A percentile compares a stretch with the other conserved stretches of the same genome.
Conservation (phyloP, 2,113 vertebrate species). For the Stercorarius parasiticus region DNA sequence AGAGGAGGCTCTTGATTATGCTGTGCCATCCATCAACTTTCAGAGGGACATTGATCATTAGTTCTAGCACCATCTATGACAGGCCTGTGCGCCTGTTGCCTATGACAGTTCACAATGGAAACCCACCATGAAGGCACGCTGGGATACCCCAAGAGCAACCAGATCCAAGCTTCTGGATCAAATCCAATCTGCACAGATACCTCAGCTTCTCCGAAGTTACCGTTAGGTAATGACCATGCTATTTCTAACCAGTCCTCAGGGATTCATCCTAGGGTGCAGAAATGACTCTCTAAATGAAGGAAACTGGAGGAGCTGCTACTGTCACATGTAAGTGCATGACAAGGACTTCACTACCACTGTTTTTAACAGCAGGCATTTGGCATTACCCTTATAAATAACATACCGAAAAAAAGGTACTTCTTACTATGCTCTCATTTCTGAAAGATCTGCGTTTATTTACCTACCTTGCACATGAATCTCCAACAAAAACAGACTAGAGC, state of each 20-base stretch:
- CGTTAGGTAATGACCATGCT: background rate
- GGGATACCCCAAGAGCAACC: background rate
- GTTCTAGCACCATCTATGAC: background rate
- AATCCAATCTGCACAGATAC: background rate
- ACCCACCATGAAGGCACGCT: accelerated
- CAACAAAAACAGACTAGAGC: background rate
- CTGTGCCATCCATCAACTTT: background rate
- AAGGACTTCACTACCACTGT: background rate
- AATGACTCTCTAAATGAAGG: background rate
- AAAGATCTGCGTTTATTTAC: background rate
- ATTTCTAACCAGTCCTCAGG: background rate
- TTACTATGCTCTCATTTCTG: background rate
- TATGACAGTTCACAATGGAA: background rate
- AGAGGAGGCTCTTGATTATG: background rate
- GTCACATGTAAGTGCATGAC: accelerated
- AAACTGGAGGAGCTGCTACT: background rate
- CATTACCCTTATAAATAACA: background rate
- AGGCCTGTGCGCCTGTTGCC: background rate
- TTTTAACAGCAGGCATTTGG: background rate
- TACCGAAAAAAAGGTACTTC: background rate
- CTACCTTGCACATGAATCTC: background rate
- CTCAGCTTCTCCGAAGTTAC: background rate
- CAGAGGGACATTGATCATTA: background rate
- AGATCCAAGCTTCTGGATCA: background rate
- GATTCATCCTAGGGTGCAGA: background rate